These are phyloP conservation scores for Agrochola circellaris DNA, from an alignment of 2,888 invertebrate species.

Conservation along the genomic window DNA sequence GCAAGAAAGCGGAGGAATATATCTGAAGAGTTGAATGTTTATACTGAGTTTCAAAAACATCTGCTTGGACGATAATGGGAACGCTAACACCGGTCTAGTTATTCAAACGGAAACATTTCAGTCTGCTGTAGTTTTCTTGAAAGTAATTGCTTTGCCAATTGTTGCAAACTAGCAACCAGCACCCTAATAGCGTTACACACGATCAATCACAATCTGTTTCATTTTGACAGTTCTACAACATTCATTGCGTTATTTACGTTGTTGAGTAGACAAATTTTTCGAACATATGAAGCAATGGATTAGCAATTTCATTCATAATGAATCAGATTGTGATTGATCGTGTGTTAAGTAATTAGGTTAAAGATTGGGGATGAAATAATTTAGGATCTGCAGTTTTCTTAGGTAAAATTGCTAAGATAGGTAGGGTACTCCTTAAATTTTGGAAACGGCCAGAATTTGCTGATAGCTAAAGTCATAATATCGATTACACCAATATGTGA, in stretches of 20 bases:
- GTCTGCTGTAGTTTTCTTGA: conserved; percentile 1
- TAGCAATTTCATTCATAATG: too few relatives aligned
- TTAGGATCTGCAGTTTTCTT: neutral
- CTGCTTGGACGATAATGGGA: conserved; percentile 34
- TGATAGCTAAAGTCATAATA: neutral
- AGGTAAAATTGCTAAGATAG: neutral
- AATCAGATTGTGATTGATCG: too few relatives aligned
- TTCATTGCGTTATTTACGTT: too few relatives aligned
- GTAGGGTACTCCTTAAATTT: neutral
- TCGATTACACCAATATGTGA: neutral
- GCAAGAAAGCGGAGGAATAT: conserved; percentile 23
- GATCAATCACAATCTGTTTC: too few relatives aligned
- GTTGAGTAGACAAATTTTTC: too few relatives aligned
- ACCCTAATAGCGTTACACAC: too few relatives aligned
- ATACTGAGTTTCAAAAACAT: conserved; percentile 39
- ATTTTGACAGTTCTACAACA: too few relatives aligned
- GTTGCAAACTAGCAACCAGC: conserved; percentile 9
- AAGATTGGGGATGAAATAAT: neutral
- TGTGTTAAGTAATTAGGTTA: too few relatives aligned
- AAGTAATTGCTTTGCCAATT: conserved; percentile 8
- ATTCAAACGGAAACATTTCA: conserved; percentile 40
- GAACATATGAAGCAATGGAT: too few relatives aligned
- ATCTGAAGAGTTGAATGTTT: conserved; percentile 30
- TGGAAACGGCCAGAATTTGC: neutral
- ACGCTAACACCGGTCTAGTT: conserved; percentile 28